These are phyloP conservation scores for Lasioglossum albipes DNA, from an alignment of 1,140 invertebrate species.

Conservation along the genomic window DNA sequence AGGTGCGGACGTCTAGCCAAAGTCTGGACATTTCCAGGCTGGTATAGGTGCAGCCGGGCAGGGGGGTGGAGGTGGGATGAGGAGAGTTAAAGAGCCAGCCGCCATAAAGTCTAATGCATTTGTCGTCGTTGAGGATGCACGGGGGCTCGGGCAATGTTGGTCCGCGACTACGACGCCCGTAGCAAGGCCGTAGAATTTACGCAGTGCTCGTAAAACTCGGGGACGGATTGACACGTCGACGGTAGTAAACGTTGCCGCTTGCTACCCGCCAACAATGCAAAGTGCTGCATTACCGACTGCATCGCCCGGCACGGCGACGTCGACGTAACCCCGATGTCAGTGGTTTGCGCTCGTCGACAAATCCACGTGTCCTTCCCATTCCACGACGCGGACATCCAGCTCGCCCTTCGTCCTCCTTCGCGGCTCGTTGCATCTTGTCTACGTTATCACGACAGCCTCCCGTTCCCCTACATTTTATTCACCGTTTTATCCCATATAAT, in stretches of 20 bases:
- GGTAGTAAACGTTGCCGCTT: conserved; percentile 70
- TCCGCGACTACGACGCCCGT: conserved; percentile 29
- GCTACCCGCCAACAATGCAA: conserved; percentile 70
- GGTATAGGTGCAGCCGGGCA: conserved; percentile 11
- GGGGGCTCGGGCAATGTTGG: conserved; percentile 26
- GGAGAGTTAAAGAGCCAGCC: conserved; percentile 56
- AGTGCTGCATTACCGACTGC: conserved; percentile 67
- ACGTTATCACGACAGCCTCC: not conserved
- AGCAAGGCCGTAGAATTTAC: conserved; percentile 66
- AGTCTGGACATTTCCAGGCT: conserved; percentile 63
- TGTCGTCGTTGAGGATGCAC: conserved; percentile 66
- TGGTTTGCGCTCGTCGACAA: conserved; percentile 47
- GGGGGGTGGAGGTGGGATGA: not conserved
- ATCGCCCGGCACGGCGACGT: conserved; percentile 34
- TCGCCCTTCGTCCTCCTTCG: not conserved
- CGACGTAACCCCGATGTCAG: conserved; percentile 43
- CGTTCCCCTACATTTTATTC: not conserved
- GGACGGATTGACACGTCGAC: conserved; percentile 73
- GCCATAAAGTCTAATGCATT: conserved; percentile 74
- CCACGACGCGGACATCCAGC: not conserved
- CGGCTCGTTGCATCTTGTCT: conserved; percentile 18
- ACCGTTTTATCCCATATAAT: conserved; percentile 19
- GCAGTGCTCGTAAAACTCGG: conserved; percentile 71
- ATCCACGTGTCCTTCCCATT: conserved; percentile 32
- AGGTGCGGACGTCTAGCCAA: conserved; percentile 60